Evolutionary conservation across 2,797 vertebrate species (phyloP), one percentile per base, ranked within the genome.

Genomic region (Hephaestus fuliginosus): DNA sequence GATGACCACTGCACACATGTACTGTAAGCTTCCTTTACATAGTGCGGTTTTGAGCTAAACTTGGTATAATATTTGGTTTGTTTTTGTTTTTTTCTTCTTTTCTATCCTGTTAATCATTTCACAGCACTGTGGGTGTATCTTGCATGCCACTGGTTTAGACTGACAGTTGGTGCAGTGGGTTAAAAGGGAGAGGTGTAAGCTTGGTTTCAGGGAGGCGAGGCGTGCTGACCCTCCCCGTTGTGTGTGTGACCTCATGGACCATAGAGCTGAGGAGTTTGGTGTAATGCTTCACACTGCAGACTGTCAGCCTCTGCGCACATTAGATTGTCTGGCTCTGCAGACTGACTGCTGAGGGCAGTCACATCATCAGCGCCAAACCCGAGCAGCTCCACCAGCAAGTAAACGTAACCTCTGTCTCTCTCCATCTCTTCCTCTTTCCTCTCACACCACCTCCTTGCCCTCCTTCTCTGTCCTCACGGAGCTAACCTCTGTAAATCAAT

Each of bases 401-500:
- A 60, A 74, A 41, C 33, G 6, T 80, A 68, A 84, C 76, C 86
- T 80, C 81, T 79, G 80, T 81, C 73, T 51, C 10, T 65, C 48
- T 70, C 51, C 67, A 17, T 84, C 53, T 80, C 58, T 41, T 64
- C 48, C 44, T 43, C 66, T 46, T 36, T 81, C 63, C 74, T 79
- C 56, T 39, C 7, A 33, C 30, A 5, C 41, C 39, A 70, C 69
- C 76, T 71, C 48, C 46, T 20, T 22, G 25, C 25, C 72, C 61
- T 72, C 51, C 61, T 28, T 65, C 33, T 63, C 51, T 6, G 4
- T 51, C 74, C 68, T 68, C 44, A 13, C 25, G 46, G 33, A 64
- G 58, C 70, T 86, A 62, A 69, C 76, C 53, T 70, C 64, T 70
- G 82, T 84, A 85, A 88, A 88, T 85, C 80, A 86, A 81, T 88